Conservation (phyloP, 2,797 vertebrate genomes). For the Chanos chanos region DNA sequence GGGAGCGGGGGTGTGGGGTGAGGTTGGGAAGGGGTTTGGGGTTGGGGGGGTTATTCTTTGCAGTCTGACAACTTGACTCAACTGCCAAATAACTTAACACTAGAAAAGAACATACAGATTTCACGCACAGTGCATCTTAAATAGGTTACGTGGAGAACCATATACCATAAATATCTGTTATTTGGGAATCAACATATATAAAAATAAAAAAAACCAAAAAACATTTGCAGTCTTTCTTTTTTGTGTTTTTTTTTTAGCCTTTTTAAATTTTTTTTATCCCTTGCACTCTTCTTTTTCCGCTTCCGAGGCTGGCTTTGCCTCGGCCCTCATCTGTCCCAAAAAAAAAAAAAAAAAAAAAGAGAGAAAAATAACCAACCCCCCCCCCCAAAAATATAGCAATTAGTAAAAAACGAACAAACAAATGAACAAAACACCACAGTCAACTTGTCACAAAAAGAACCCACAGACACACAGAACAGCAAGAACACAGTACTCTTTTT, state of each 20-base stretch:
- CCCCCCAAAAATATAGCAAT: constrained; percentile 61
- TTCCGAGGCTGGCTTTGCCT: constrained; percentile 36
- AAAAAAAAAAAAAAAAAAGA: constrained; percentile 59
- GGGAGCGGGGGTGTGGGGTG: constrained; percentile 34
- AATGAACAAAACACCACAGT: constrained; percentile 72
- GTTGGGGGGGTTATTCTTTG: constrained; percentile 54
- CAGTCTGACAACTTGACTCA: constrained; percentile 60
- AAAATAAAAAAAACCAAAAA: constrained; percentile 55
- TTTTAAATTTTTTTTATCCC: constrained; percentile 42
- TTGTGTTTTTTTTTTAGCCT: constrained; percentile 48
- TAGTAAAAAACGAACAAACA: constrained; percentile 67
- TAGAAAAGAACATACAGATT: constrained; percentile 75
- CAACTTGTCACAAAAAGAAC: constrained; percentile 77
- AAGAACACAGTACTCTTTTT: constrained; percentile 67
- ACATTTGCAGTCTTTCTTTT: constrained; percentile 60
- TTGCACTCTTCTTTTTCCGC: constrained; percentile 52
- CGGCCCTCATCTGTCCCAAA: constrained; percentile 36
- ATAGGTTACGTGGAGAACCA: constrained; percentile 77
- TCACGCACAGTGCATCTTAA: constrained; percentile 81
- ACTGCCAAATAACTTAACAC: constrained; percentile 78
- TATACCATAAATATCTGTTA: constrained; percentile 80
- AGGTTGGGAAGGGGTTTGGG: constrained; percentile 18
- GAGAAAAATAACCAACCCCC: too few species aligned
- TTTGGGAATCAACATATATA: constrained; percentile 77
- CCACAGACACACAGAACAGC: constrained; percentile 78